These are phyloP conservation scores for Dione juno DNA, from an alignment of 2,888 invertebrate species.

Conservation along the genomic window DNA sequence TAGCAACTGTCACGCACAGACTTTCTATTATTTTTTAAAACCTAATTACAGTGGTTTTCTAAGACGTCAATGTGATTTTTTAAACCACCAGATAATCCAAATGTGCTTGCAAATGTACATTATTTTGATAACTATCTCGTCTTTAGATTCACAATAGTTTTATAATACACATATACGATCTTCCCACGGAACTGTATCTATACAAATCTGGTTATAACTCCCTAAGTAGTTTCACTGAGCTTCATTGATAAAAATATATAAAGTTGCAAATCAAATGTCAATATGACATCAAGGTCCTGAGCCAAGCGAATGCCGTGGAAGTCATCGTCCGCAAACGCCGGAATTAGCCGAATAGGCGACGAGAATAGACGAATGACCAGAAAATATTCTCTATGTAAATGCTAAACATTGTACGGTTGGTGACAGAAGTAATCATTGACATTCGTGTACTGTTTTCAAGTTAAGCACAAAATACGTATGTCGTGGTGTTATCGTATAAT, in stretches of 20 bases:
- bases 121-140: slow-evolving; percentile 8
- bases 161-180: neutral
- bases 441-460: neutral
- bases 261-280: slow-evolving; percentile 34
- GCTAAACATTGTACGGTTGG: slow-evolving; percentile 58
- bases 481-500: too few species aligned
- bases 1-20: slow-evolving; percentile 41
- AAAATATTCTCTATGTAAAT: slow-evolving; percentile 59
- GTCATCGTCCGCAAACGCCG: slow-evolving; percentile 79
- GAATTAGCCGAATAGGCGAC: slow-evolving; percentile 75
- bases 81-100: neutral
- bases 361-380: slow-evolving; percentile 78
- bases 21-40: slow-evolving; percentile 42
- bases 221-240: neutral
- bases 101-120: slow-evolving; percentile 4
- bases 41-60: slow-evolving; percentile 7
- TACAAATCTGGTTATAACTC: neutral
- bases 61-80: neutral
- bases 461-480: neutral
- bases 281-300: slow-evolving; percentile 68
- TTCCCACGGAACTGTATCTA: slow-evolving; percentile 2
- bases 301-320: slow-evolving; percentile 69
- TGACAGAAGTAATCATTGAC: slow-evolving; percentile 43
- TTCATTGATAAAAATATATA: slow-evolving; percentile 18
- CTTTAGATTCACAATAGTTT: slow-evolving; percentile 11